Base-by-base conservation (phyloP, 2,113 vertebrate genomes). In the Myrmecobius fasciatus region DNA sequence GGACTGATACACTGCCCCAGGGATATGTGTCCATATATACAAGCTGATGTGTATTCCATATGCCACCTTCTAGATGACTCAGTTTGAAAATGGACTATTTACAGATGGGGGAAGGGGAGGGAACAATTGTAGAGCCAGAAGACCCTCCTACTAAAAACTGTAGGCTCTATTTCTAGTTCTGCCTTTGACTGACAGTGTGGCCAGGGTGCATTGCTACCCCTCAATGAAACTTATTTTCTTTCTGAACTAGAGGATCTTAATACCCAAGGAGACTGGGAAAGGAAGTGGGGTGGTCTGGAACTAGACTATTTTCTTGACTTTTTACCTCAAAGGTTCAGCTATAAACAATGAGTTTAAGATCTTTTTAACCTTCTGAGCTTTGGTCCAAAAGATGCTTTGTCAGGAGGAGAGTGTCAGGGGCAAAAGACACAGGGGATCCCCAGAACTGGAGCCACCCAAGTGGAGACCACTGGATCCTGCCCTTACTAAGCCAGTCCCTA, bases 401-500 rank as follows among this genome's bases (percentile, higher is more conserved):
- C n/a, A 43, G n/a, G 31, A 67, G 31, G n/a, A 83, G 7, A 7
- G 17, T 83, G 20, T 17, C 17, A 83, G 43, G n/a, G 67, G 36
- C 67, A 43, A 83, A 83, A 43, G 7, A 24, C n/a, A 43, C 17
- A 83, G 67, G 36, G 28, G 60, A 83, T 60, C 43, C n/a, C 49
- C 48, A 31, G 94, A 95, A 95, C 90, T 25, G 43, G 89, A 89
- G 11, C 52, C 8, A 89, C 89, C 93, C 93, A 95, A 92, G 90
- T 92, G 28, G 12, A 75, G 83, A 51, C 93, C 83, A 52, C 47
- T 17, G 90, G 89, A 94, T 95, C n/a, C 4, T 4, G 93, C 91
- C 67, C 92, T 53, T 53, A 90, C 36, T 89, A 96, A 97, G 83
- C 95, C 93, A 89, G 96, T 97, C 97, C 96, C 92, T 95, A 51